A percentile compares a stretch with the other conserved stretches of the same genome.
These are phyloP conservation scores for Muscicapa comitata DNA, from an alignment of 2,797 vertebrate genomes.

Conservation along the genomic window DNA sequence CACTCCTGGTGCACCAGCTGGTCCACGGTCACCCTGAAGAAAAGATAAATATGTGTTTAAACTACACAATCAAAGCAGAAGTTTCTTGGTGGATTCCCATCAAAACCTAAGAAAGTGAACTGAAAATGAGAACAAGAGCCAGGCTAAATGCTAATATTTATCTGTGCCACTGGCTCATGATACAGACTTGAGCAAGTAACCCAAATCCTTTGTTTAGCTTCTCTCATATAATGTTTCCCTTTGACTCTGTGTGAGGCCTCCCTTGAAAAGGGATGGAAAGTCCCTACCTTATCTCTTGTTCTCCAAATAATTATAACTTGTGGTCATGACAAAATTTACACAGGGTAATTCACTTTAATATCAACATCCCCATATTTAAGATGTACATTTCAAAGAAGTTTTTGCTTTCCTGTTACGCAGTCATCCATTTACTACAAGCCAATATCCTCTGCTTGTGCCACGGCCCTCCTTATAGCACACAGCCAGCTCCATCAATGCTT, in stretches of 20 bases:
- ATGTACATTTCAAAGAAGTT: not conserved
- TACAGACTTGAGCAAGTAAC: not conserved
- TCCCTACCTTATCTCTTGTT: not conserved
- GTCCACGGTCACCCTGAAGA: slow-evolving; percentile 88
- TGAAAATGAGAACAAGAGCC: not conserved
- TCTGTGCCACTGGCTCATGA: not conserved
- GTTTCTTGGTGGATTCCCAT: not conserved
- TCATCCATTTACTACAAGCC: not conserved
- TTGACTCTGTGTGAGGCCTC: not conserved
- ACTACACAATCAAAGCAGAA: not conserved
- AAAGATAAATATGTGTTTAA: slow-evolving; percentile 28
- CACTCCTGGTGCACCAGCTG: slow-evolving; percentile 82
- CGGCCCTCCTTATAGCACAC: not conserved
- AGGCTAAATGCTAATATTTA: not conserved
- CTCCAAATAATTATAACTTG: not conserved
- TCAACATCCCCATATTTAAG: not conserved
- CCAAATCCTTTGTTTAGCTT: not conserved
- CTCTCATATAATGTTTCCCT: not conserved
- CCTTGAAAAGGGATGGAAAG: not conserved
- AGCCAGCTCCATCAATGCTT: not conserved
- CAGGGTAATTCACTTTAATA: not conserved
- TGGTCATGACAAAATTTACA: not conserved
- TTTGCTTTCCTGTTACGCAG: not conserved
- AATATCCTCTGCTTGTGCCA: not conserved
- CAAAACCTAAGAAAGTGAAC: not conserved